Evolutionary conservation across 2,113 vertebrate species (phyloP), one percentile per base, ranked within the genome.

Genomic region (Symphodus melops): DNA sequence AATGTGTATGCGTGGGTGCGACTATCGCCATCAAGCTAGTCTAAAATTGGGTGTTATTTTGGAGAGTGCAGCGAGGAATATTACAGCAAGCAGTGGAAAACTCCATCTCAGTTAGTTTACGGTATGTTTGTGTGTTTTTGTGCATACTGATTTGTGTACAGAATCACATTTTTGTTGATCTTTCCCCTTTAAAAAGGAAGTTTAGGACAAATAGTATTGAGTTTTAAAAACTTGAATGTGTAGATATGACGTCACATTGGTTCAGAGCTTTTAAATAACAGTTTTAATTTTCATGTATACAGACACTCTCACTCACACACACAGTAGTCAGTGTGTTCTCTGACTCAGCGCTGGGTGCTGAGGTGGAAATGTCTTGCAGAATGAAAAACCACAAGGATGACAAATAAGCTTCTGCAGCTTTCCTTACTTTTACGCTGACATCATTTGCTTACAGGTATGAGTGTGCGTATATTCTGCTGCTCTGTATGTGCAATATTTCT

Each of bases 1-100:
- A 44, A 3, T 44, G 42, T 44, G 42, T 44, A 9, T 53, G 8
- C 51, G n/a, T 70, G 33, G 28, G 51, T 59, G 25, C 62, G 54
- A 86, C 55, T 84, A 39, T 79, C 56, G 85, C 14, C 58, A 51
- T 73, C 39, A 56, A 48, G 62, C 52, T 41, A 6, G 37, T 44
- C 58, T 81, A 72, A 83, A 84, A 67, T 69, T 76, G 52, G 84
- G 62, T 72, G 69, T 19, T 33, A 84, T 72, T 89, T 84, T 88
- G 83, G 82, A 80, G 55, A 54, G 64, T 69, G 67, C 78, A 72
- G 82, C 48, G 1, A 84, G 88, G 88, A 91, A 90, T 92, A 85
- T 92, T 91, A 91, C 88, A 90, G 87, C 68, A 62, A 65, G 83
- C 79, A 81, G 84, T 92, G 92, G 92, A 92, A 92, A 93, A 88